Conservation (phyloP, 2,888 invertebrate genomes). For the Lasioglossum villosulum region DNA sequence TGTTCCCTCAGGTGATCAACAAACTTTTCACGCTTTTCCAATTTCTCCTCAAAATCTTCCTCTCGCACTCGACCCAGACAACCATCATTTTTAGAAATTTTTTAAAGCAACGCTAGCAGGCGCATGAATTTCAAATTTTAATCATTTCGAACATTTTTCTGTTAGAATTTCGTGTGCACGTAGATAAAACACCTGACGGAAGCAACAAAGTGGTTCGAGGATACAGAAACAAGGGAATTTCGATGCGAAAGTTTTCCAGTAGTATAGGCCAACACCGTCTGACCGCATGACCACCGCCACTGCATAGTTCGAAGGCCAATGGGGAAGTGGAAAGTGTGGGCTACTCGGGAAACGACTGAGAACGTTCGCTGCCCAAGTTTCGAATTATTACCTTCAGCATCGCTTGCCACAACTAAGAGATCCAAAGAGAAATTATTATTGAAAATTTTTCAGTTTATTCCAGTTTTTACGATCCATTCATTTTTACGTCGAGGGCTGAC, state of each 20-base stretch:
- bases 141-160: no score
- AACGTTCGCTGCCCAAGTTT: not conserved
- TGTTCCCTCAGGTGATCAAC: constrained; percentile 43
- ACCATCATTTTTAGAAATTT: not conserved
- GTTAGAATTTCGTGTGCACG: not conserved
- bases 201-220: not conserved
- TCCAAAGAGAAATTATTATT: not conserved
- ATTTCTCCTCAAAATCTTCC: not conserved
- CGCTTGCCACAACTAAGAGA: not conserved
- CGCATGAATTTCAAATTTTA: not conserved
- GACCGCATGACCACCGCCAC: constrained; percentile 17
- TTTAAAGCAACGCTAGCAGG: not conserved
- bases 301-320: constrained; percentile 19
- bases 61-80: not conserved
- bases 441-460: no score
- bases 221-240: constrained; percentile 19
- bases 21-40: constrained; percentile 19
- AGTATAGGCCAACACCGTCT: constrained; percentile 20
- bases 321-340: constrained; percentile 33
- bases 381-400: no score
- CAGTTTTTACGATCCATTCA: no score
- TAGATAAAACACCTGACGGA: not conserved
- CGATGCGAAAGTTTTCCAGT: constrained; percentile 16
- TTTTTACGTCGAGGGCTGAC: no score
- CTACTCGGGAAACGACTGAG: not conserved